Conservation (phyloP, 2,797 vertebrate genomes). For the Phaenicophaeus curvirostris region DNA sequence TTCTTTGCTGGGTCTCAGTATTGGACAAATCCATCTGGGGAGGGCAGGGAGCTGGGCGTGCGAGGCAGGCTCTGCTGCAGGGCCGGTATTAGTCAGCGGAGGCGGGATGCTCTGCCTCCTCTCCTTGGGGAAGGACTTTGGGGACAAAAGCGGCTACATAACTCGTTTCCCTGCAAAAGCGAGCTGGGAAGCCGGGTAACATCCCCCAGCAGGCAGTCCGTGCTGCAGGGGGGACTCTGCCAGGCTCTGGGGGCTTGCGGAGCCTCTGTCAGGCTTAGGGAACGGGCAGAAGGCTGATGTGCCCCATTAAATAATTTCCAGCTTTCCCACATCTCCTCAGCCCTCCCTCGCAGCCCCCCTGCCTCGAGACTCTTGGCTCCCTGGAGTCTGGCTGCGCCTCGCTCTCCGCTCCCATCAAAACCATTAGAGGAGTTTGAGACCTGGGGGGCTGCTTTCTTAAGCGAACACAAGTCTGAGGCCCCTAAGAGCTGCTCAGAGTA, state of each 20-base stretch:
- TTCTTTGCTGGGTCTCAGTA: too few species aligned
- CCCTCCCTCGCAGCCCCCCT: background rate
- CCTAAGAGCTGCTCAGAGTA: background rate
- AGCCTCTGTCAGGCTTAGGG: background rate
- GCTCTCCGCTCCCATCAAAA: background rate
- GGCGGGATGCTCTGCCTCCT: background rate
- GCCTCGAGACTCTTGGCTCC: background rate
- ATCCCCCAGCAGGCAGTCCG: background rate
- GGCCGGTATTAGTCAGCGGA: fast-evolving
- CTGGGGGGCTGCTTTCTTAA: background rate
- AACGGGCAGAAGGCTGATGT: background rate
- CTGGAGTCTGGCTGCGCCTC: background rate
- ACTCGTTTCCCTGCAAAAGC: background rate
- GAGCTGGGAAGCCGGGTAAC: background rate
- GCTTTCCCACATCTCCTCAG: background rate
- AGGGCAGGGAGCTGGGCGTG: background rate
- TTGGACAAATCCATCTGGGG: background rate
- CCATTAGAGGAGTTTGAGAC: background rate
- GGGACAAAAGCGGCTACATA: background rate
- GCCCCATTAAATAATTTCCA: background rate
- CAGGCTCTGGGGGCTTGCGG: background rate
- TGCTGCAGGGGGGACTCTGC: background rate
- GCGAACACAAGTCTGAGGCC: background rate
- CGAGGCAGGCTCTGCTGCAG: too few species aligned
- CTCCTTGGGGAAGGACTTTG: background rate